Evolutionary conservation across 2,113 vertebrate genomes (phyloP), one percentile per base, ranked within the genome.

Genomic region (Platanista minor): DNA sequence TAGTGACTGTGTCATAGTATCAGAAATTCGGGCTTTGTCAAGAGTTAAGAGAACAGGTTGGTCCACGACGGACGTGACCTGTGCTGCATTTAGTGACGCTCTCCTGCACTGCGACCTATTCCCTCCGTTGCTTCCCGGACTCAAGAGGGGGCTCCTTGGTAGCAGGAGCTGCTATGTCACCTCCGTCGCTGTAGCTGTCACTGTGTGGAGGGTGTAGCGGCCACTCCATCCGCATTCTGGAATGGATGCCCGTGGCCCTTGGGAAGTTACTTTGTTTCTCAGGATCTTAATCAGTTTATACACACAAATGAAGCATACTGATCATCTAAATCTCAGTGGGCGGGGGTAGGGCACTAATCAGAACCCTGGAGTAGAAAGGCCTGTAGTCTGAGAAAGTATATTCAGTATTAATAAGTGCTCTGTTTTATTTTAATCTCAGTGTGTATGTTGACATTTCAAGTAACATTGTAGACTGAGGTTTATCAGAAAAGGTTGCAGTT

Each of bases 181-280:
- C 46, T 78, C 9, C 1, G 1, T 41, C 52, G 13, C 25, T 21
- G 25, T 14, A 39, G 43, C 43, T 20, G 25, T 33, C 11, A 1
- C 52, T 54, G 52, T 69, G 52, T 31, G 6, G 3, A 10, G 18
- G 49, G 33, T 31, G 2, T 54, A 29, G 10, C 20, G 36, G 59
- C 13, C 43, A 17, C 10, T 6, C 36, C 46, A 0, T 39, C 20
- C 0, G 0, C 10, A 0, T 82, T 33, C 52, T 25, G 25, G 17
- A 59, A 15, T 1, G 0, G 62, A 17, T 21, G 29, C 43, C n/a
- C 0, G 2, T 11, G 4, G 21, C 15, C 36, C 59, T 41, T 7
- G 0, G 11, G 46, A 81, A 88, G 64, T 49, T 8, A 18, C n/a
- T 31, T 49, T 33, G 12, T 59, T 74, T 93, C 67, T 90, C 61